Base-by-base conservation (phyloP, 2,113 vertebrate genomes). In the Carassius carassius region DNA sequence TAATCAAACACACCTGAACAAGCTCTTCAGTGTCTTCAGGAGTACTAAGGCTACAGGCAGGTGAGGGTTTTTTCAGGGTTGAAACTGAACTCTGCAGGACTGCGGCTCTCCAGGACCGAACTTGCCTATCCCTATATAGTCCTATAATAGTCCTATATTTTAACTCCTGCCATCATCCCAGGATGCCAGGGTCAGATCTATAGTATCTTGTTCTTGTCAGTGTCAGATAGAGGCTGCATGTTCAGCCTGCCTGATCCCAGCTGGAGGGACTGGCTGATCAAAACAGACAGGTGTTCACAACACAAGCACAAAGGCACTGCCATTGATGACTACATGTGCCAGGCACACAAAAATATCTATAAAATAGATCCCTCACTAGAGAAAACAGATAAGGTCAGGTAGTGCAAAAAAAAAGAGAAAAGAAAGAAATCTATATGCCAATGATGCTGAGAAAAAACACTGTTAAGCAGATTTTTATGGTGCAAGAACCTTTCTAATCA, bases 291-390 rank as follows among this genome's bases (percentile, higher is more conserved):
- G 92, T 93, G 94, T 93, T 94, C 88, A 90, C 35, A 87, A 90
- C 92, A 93, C 92, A 92, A 79, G 44, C 91, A 94, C 93, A 93
- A 93, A 94, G 88, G 89, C 86, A 83, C 89, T 92, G 86, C 81
- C 90, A 89, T 94, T 90, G 73, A 94, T 93, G 91, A 90, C 90
- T 92, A 92, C 92, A 92, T 90, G 89, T 85, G 2, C 92, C 91
- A 90, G 89, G 92, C 92, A 92, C 91, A 87, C 89, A 90, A 81
- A 87, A 93, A 94, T 91, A 93, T 94, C 94, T 89, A 94, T 94
- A 93, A 91, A 92, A 94, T 94, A 92, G 94, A 94, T 94, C 91
- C 92, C 82, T 83, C 89, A 78, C 23, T 72, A 82, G 87, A 90
- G 92, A 92, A 93, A 93, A 93, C 90, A 92, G 91, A 92, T 92